Conservation (phyloP, 2,113 vertebrate species). For the Nycticebus coucang region DNA sequence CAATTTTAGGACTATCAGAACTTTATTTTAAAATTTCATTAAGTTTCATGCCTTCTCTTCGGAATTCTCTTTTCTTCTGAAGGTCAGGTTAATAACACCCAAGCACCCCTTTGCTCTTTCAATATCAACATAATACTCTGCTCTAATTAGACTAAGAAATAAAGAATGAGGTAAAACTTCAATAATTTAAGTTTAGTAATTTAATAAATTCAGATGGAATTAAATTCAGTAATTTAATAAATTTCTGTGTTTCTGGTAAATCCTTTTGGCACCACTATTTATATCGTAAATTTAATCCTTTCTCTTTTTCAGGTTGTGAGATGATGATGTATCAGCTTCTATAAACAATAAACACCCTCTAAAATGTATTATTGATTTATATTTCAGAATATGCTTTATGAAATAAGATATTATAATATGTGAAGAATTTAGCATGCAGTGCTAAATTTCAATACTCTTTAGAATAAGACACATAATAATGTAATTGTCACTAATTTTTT, state of each 20-base stretch:
- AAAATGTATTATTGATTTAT: background rate
- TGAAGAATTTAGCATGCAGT: background rate
- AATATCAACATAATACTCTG: background rate
- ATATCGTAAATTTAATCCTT: slow-evolving; percentile 12
- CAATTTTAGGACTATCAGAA: background rate
- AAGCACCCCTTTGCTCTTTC: slow-evolving; percentile 4
- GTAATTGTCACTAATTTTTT: background rate
- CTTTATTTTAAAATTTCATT: background rate
- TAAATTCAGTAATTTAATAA: no score
- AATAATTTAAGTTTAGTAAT: background rate
- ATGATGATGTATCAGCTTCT: background rate
- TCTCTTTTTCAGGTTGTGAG: background rate
- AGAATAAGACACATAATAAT: background rate
- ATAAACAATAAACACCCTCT: background rate
- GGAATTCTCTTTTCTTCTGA: background rate
- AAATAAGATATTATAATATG: background rate
- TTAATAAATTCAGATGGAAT: no score
- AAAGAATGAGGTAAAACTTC: background rate
- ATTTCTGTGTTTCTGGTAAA: background rate
- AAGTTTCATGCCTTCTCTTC: background rate
- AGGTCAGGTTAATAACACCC: background rate
- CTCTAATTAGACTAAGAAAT: background rate
- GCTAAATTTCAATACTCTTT: background rate
- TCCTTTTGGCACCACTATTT: background rate
- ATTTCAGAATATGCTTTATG: background rate